Conservation (phyloP, 2,797 vertebrate genomes). For the Babyrousa celebensis region DNA sequence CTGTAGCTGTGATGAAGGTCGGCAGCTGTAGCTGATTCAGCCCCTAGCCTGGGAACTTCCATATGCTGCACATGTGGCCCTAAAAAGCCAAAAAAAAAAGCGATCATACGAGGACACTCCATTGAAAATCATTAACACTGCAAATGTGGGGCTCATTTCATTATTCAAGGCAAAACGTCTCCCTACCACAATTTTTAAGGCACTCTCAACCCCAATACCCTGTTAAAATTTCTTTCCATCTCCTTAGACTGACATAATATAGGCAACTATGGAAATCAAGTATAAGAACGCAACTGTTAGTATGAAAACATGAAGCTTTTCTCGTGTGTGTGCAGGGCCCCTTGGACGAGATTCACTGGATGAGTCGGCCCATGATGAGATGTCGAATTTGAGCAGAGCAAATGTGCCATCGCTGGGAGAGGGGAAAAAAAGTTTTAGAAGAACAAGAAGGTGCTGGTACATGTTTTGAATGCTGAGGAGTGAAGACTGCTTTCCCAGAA, state of each 20-base stretch:
- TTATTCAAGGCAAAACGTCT: not conserved
- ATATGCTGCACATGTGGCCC: too few species aligned
- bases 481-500: not conserved
- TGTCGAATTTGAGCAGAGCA: not conserved
- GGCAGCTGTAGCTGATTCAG: too few species aligned
- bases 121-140: not conserved
- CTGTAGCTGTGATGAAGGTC: too few species aligned
- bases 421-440: not conserved
- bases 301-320: not conserved
- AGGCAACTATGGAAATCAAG: conserved; percentile 2
- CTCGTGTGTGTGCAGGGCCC: not conserved
- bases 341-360: not conserved
- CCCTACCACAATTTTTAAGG: not conserved
- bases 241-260: not conserved
- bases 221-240: not conserved
- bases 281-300: not conserved
- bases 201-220: not conserved
- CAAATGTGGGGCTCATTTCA: not conserved
- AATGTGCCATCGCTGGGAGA: not conserved
- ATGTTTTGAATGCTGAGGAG: not conserved
- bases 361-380: not conserved
- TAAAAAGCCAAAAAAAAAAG: not conserved
- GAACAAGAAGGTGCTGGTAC: not conserved
- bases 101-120: not conserved
- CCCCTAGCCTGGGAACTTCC: too few species aligned